Base-by-base conservation (phyloP, 2,888 invertebrate genomes). In the Meiosimyza platycephala region DNA sequence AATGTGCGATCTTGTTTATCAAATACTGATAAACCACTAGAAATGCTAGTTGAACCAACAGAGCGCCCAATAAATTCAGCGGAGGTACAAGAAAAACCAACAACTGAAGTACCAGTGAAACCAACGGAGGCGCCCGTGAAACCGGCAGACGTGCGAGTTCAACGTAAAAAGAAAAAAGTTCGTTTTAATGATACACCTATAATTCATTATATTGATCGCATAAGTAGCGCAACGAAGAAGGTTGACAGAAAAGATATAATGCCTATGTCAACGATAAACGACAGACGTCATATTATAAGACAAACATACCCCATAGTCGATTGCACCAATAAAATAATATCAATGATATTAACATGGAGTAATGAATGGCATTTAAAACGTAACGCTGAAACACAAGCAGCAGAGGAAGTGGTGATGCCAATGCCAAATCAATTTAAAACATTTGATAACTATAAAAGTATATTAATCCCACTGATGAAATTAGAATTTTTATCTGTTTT, bases 311-410 rank as follows among this genome's bases (percentile, higher is more conserved):
- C 79, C 1, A 74, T 80, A 16, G 66, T 82, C 4, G 83, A 84
- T 48, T 75, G 76, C 2, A 82, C 83, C 0, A 89, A 89, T 75
- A 85, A 89, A 59, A 89, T 90, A 13, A 83, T 91, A 40, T 85
- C 89, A 75, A 88, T 89, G 75, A 89, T 93, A 76, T 87, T 93
- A 6, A 79, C 71, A 2, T 93, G 93, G 93, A 90, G 91, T 79
- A 90, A 92, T 11, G 87, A 89, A 40, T 93, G 93, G 93, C 81
- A 93, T 3, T 85, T 89, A 72, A 90, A 91, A 77, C 90, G 91
- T 13, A 87, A 87, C 71, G 87, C 88, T 5, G 77, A 81, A 1
- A 89, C 91, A 40, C 84, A 90, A 62, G 88, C 88, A 0, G 88
- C 89, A 40, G 83, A 84, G 63, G 87, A 88, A 59, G 82, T 88